These are phyloP conservation scores for Lepeophtheirus nordmannii DNA, from an alignment of 2,888 invertebrate species.

Conservation along the genomic window DNA sequence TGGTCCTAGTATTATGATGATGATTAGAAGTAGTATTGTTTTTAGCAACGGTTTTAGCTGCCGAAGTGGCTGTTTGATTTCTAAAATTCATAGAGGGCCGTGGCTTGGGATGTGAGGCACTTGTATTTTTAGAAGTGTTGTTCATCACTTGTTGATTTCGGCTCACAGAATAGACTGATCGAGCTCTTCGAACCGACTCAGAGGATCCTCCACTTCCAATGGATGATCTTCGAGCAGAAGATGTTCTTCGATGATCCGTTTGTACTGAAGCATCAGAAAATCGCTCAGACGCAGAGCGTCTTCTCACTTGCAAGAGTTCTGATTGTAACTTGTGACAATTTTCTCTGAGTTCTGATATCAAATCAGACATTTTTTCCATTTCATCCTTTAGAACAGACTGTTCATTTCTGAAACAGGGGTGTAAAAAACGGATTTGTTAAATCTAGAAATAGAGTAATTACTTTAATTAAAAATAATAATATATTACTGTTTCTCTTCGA, in stretches of 20 bases:
- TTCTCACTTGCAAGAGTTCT: neutral
- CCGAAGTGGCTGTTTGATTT: too few species aligned
- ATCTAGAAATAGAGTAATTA: too few species aligned
- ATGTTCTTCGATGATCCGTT: neutral
- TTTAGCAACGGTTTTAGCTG: too few species aligned
- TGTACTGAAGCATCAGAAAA: neutral
- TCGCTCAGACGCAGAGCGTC: neutral
- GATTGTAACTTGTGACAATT: conserved; percentile 12
- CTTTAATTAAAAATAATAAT: neutral
- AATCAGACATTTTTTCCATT: conserved; percentile 23
- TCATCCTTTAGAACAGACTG: conserved; percentile 15
- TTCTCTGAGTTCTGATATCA: conserved; percentile 11
- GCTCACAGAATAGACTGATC: neutral
- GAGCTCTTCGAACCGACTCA: neutral
- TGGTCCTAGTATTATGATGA: too few species aligned
- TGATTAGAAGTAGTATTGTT: too few species aligned
- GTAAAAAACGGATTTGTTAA: too few species aligned
- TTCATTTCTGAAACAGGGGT: neutral
- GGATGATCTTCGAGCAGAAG: neutral
- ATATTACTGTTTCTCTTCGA: neutral
- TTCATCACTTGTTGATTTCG: conserved; percentile 1
- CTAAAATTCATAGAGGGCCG: neutral
- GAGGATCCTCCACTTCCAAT: neutral
- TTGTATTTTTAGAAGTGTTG: neutral
- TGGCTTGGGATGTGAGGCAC: neutral